Evolutionary conservation across 2,888 invertebrate genomes (phyloP).

Genomic region (Agrochola litura): DNA sequence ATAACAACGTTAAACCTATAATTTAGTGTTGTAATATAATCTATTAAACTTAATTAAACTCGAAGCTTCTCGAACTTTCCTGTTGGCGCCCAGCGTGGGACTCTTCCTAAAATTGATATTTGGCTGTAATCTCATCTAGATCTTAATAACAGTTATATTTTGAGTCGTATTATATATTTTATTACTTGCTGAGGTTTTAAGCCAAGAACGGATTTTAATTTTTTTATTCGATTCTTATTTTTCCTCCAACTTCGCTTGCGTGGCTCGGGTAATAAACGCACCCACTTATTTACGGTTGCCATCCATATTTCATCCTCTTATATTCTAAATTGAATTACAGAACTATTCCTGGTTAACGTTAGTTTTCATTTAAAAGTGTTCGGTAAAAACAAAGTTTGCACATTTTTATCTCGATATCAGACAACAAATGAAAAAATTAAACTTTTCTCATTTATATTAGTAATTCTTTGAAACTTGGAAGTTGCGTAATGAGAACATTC

Average conservation of each 20-base stretch:
- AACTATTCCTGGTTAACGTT: constrained; percentile 30
- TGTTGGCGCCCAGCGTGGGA: constrained; percentile 67
- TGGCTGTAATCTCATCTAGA: constrained; percentile 48
- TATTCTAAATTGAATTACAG: constrained; percentile 27
- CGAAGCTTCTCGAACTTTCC: constrained; percentile 40
- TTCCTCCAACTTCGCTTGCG: background rate
- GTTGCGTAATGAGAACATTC: constrained; percentile 52
- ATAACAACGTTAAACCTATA: constrained; percentile 50
- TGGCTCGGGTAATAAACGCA: constrained; percentile 5
- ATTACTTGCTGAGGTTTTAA: constrained; percentile 39
- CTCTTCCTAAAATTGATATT: constrained; percentile 50
- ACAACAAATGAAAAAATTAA: constrained; percentile 44
- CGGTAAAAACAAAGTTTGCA: constrained; percentile 39
- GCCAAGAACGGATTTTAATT: constrained; percentile 17
- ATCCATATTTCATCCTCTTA: constrained; percentile 37
- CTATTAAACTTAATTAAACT: constrained; percentile 56
- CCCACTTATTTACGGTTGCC: constrained; percentile 20
- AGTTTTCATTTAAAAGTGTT: constrained; percentile 31
- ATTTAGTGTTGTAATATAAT: constrained; percentile 54
- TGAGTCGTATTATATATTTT: constrained; percentile 40
- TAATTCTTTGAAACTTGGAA: constrained; percentile 40
- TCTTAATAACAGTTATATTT: constrained; percentile 55
- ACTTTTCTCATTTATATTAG: constrained; percentile 56
- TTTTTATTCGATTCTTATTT: constrained; percentile 28
- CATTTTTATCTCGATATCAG: constrained; percentile 38